Conservation (phyloP, 2,113 vertebrate genomes). For the Electrona antarctica region DNA sequence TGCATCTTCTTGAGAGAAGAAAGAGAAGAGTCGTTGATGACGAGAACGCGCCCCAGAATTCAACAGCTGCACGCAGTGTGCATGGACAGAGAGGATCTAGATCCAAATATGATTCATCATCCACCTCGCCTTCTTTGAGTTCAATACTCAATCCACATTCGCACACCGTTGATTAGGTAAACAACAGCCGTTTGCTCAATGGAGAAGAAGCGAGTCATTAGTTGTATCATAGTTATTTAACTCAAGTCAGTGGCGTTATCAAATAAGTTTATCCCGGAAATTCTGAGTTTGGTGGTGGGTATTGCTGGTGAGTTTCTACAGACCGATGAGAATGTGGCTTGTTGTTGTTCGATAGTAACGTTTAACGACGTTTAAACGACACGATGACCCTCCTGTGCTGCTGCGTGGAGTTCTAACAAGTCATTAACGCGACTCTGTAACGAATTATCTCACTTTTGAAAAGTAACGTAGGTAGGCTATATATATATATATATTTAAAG, state of each 20-base stretch:
- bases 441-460: background rate
- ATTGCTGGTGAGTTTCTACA: constrained; percentile 76
- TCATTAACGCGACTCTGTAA: background rate
- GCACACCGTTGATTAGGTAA: constrained; percentile 67
- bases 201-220: constrained; percentile 45
- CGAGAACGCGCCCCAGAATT: constrained; percentile 68
- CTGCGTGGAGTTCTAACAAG: background rate
- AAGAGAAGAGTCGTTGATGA: constrained; percentile 29
- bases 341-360: constrained; percentile 16
- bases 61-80: constrained; percentile 82
- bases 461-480: background rate
- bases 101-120: constrained; percentile 61
- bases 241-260: constrained; percentile 18
- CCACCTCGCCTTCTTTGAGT: no score
- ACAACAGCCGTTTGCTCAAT: constrained; percentile 26
- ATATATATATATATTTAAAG: no score
- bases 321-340: constrained; percentile 14
- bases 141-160: constrained; percentile 9
- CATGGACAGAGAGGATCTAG: constrained; percentile 58
- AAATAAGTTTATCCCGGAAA: constrained; percentile 62
- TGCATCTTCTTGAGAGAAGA: constrained; percentile 43
- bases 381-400: background rate
- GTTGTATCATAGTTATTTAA: background rate
- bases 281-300: constrained; percentile 57
- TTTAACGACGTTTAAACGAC: constrained; percentile 2